Conservation (phyloP, 1,140 invertebrate species). For the Macrotrachela quadricornifera region DNA sequence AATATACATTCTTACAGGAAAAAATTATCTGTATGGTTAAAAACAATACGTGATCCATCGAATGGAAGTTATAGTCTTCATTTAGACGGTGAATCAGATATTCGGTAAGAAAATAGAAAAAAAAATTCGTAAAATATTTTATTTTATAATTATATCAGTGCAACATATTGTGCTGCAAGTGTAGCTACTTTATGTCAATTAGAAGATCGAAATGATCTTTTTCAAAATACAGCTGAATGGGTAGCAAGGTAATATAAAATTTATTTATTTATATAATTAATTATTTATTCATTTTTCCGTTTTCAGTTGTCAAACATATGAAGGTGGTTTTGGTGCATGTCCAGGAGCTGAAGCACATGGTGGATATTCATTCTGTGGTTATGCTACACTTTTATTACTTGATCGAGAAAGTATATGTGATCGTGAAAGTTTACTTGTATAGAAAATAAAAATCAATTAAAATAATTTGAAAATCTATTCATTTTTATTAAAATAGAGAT, state of each 20-base stretch:
- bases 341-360: constrained; percentile 93
- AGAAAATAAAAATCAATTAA: constrained; percentile 2
- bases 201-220: constrained; percentile 42
- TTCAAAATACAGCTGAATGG: constrained; percentile 68
- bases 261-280: neutral
- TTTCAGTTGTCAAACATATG: constrained; percentile 74
- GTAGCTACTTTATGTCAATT: constrained; percentile 69
- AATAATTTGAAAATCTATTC: neutral
- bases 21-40: neutral
- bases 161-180: constrained; percentile 75
- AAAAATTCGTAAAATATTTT: too few species aligned
- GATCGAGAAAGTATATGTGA: constrained; percentile 56
- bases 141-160: constrained; percentile 34
- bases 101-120: too few species aligned
- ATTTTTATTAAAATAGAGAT: constrained; percentile 36
- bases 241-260: constrained; percentile 39
- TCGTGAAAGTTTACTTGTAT: constrained; percentile 49
- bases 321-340: constrained; percentile 82
- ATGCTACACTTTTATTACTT: constrained; percentile 63
- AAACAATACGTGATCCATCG: constrained; percentile 22
- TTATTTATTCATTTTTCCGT: constrained; percentile 9
- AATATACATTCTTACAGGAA: constrained; percentile 2
- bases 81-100: constrained; percentile 75
- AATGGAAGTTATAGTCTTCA: constrained; percentile 80
- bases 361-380: constrained; percentile 86